phyloP scores from a whole-genome alignment of 2,888 invertebrate genomes.

The Holacanthella duospinosa region DNA sequence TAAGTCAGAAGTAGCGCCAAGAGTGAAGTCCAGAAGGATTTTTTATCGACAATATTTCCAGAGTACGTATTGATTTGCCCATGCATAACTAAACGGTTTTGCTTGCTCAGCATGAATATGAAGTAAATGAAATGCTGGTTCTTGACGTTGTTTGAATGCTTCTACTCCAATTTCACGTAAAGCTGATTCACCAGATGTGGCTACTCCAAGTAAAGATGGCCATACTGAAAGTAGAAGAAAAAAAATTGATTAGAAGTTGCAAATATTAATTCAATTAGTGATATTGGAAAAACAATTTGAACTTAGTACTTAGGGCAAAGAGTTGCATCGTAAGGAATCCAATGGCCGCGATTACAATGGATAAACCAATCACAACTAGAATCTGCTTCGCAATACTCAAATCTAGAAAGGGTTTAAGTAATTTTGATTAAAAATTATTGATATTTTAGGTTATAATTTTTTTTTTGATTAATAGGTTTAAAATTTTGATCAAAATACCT shows the following conservation, averaged over 20 bases:
- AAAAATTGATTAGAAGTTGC: too few relatives aligned
- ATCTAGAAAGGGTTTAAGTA: constrained; percentile 10
- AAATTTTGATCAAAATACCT: too few relatives aligned
- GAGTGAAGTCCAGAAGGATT: too few relatives aligned
- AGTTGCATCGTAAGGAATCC: constrained; percentile 18
- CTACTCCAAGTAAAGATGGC: constrained; percentile 16
- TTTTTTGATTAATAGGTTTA: not conserved
- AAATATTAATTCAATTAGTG: not conserved
- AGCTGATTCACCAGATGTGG: constrained; percentile 11
- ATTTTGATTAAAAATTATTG: constrained; percentile 4
- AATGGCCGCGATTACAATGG: constrained; percentile 13
- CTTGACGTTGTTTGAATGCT: constrained; percentile 25
- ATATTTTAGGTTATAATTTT: not conserved
- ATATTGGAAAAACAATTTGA: not conserved
- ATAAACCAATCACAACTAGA: constrained; percentile 20
- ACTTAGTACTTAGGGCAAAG: constrained; percentile 6
- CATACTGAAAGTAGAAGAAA: constrained; percentile 14
- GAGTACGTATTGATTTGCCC: constrained; percentile 30
- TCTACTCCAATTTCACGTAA: constrained; percentile 23
- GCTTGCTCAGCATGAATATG: constrained; percentile 17
- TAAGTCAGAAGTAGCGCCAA: too few relatives aligned
- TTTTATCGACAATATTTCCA: constrained; percentile 23
- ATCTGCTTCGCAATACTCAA: constrained; percentile 20
- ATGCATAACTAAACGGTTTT: constrained; percentile 27
- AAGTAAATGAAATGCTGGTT: constrained; percentile 21